phyloP scores from a whole-genome alignment of 2,797 vertebrate genomes.

The Picus viridis region DNA sequence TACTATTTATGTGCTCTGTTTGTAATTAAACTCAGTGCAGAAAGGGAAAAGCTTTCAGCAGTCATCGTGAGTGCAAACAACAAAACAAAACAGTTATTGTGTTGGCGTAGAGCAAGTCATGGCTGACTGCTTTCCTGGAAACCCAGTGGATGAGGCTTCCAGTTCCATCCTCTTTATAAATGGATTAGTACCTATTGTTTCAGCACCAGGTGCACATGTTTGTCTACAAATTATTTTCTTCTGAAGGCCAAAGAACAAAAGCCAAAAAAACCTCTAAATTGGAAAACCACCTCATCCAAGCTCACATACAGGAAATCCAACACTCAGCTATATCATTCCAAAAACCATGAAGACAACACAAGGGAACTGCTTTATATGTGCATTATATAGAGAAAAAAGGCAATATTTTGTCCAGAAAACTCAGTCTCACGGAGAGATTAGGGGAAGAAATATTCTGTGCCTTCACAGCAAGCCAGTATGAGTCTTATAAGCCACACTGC shows the following conservation, averaged over 20 bases:
- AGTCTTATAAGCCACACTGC: background rate
- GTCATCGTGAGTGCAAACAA: background rate
- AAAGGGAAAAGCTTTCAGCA: background rate
- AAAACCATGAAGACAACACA: background rate
- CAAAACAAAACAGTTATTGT: background rate
- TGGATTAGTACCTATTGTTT: conserved; percentile 68
- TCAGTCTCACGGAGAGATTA: background rate
- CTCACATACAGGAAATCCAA: conserved; percentile 51
- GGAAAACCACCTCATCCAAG: conserved; percentile 56
- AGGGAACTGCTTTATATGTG: background rate
- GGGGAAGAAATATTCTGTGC: background rate
- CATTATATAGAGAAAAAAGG: background rate
- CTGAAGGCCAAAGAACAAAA: conserved; percentile 62
- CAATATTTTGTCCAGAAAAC: background rate
- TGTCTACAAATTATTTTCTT: conserved; percentile 65
- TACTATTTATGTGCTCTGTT: background rate
- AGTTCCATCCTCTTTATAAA: conserved; percentile 31
- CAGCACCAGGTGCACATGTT: conserved; percentile 65
- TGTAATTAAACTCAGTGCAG: background rate
- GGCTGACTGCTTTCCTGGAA: conserved; percentile 53
- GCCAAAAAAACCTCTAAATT: conserved; percentile 36
- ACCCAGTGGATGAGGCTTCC: background rate
- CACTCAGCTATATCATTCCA: conserved; percentile 32
- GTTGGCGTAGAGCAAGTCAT: background rate
- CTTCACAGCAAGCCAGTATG: background rate